phyloP scores from a whole-genome alignment of 2,797 vertebrate genomes.

The Hippocampus kuda region DNA sequence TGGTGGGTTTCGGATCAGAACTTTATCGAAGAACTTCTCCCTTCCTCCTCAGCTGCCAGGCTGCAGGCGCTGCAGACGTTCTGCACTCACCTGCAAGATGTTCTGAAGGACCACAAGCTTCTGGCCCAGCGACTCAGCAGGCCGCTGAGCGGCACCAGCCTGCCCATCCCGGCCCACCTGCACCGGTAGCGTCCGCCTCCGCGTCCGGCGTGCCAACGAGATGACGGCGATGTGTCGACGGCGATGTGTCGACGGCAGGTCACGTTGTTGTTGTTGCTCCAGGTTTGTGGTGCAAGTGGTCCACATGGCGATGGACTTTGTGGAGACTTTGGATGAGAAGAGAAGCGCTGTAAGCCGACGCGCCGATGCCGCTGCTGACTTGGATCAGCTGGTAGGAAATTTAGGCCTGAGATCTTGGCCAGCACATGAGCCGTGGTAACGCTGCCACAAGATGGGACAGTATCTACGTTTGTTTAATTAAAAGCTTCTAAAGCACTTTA shows the following conservation, averaged over 20 bases:
- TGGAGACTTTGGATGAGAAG: constrained; percentile 58
- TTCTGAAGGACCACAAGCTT: constrained; percentile 71
- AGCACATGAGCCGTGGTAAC: background rate
- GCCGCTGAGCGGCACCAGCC: constrained; percentile 68
- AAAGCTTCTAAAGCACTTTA: too few species aligned
- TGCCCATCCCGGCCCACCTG: constrained; percentile 73
- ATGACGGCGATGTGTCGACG: too few species aligned
- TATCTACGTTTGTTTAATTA: background rate
- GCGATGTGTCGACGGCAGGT: background rate
- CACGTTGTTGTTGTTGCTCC: background rate
- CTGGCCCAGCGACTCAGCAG: constrained; percentile 75
- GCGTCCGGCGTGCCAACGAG: background rate
- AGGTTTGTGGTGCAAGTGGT: constrained; percentile 61
- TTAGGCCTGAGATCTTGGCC: too few species aligned
- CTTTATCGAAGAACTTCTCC: background rate
- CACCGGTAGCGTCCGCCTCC: constrained; percentile 65
- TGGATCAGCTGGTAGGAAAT: constrained; percentile 52
- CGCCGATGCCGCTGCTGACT: constrained; percentile 19
- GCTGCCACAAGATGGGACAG: background rate
- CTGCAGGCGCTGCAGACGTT: constrained; percentile 69
- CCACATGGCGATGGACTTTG: constrained; percentile 53
- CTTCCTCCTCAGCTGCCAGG: constrained; percentile 58
- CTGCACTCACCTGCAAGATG: constrained; percentile 72
- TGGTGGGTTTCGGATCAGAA: background rate
- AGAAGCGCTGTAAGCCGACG: constrained; percentile 32